phyloP scores from a whole-genome alignment of 2,113 vertebrate genomes.

The Chauna torquata region DNA sequence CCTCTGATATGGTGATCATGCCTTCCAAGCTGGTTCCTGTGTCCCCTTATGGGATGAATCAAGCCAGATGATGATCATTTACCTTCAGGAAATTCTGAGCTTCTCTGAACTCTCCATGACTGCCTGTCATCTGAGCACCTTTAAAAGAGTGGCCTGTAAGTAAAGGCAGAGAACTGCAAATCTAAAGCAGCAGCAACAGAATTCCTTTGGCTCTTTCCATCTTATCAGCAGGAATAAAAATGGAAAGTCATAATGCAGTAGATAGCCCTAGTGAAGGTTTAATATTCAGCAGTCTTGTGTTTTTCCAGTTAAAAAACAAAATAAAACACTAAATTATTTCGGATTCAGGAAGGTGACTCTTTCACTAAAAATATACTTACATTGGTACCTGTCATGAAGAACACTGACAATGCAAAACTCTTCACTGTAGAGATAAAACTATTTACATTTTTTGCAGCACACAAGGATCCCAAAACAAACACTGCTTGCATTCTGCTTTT shows the following conservation, averaged over 20 bases:
- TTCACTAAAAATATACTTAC: background rate
- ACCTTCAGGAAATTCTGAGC: background rate
- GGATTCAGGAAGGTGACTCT: background rate
- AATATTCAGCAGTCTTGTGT: background rate
- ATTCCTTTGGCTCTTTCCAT: background rate
- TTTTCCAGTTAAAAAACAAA: conserved; percentile 16
- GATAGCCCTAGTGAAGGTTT: background rate
- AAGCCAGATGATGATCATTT: background rate
- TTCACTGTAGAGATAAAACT: background rate
- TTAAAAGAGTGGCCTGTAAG: background rate
- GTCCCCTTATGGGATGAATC: background rate
- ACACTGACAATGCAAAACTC: background rate
- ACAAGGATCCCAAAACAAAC: background rate
- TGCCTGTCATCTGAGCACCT: background rate
- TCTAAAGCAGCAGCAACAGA: background rate
- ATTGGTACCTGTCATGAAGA: background rate
- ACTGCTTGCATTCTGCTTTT: background rate
- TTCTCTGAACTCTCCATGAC: background rate
- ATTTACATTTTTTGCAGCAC: background rate
- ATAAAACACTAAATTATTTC: background rate
- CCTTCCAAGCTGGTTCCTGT: background rate
- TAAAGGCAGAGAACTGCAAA: background rate
- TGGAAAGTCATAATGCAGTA: background rate
- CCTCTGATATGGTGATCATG: background rate
- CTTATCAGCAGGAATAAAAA: background rate